Percentiles rank a stretch among this genome's conserved stretches.
These are phyloP conservation scores for Eufriesea mexicana DNA, from an alignment of 1,140 invertebrate species.

Conservation along the genomic window DNA sequence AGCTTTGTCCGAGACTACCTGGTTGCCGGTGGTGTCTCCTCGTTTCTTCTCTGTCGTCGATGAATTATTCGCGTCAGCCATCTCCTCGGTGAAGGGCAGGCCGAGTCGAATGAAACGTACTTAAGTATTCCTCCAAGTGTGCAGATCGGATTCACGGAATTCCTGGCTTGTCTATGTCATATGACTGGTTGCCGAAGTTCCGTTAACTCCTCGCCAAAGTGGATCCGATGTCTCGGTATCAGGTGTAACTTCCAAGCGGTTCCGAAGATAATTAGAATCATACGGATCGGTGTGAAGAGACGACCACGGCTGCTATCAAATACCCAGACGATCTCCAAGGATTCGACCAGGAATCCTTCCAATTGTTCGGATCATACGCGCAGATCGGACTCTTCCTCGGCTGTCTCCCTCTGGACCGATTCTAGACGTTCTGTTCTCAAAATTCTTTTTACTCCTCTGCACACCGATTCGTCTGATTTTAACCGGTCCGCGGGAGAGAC, in stretches of 20 bases:
- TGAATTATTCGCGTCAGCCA: constrained; percentile 42
- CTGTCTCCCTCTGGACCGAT: no score
- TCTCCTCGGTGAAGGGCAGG: neutral
- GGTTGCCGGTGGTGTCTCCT: neutral
- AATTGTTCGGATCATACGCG: neutral
- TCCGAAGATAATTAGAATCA: constrained; percentile 2
- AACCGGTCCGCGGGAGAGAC: constrained; percentile 53
- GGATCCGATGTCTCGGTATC: neutral
- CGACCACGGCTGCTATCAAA: no score
- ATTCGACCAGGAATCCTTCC: neutral
- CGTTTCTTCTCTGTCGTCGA: constrained; percentile 43
- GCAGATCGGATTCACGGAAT: neutral
- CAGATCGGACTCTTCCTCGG: neutral
- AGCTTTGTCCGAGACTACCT: constrained; percentile 17
- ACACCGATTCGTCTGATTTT: constrained; percentile 20
- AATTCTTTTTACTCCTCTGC: neutral
- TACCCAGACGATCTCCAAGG: neutral
- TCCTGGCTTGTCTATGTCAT: neutral
- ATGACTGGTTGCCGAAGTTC: neutral
- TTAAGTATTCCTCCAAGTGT: neutral
- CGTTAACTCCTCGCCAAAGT: neutral
- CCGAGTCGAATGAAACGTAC: no score
- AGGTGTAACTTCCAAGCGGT: neutral
- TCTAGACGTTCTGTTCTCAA: neutral
- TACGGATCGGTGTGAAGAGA: neutral